These are phyloP conservation scores for Dendroctonus ponderosae DNA, from an alignment of 1,140 invertebrate species.

Conservation along the genomic window DNA sequence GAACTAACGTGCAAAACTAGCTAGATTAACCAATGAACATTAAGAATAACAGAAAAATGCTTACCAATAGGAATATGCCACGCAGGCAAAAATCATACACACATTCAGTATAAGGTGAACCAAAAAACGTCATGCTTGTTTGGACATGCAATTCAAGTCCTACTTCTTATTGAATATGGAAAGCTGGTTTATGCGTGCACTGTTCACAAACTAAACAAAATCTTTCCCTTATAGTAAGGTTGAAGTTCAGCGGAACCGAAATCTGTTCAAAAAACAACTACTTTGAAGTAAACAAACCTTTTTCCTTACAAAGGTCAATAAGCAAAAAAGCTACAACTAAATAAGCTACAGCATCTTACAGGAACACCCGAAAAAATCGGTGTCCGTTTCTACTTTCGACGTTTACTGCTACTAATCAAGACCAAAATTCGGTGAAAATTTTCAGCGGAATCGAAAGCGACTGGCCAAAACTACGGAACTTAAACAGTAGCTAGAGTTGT, in stretches of 20 bases:
- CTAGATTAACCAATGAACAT: constrained; percentile 5
- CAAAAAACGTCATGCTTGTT: background rate
- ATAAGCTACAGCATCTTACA: constrained; percentile 42
- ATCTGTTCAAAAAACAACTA: constrained; percentile 38
- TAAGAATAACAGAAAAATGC: constrained; percentile 20
- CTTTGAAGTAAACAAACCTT: constrained; percentile 24
- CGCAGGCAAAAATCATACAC: constrained; percentile 35
- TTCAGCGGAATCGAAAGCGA: too few species aligned
- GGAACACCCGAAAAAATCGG: constrained; percentile 32
- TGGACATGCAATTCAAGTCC: too few species aligned
- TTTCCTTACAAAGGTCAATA: constrained; percentile 42
- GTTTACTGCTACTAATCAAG: constrained; percentile 20
- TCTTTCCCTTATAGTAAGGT: constrained; percentile 53
- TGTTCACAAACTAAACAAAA: constrained; percentile 43
- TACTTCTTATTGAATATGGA: too few species aligned
- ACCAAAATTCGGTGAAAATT: background rate
- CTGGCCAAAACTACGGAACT: too few species aligned
- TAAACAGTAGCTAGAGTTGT: too few species aligned
- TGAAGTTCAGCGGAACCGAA: constrained; percentile 43
- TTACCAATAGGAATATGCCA: constrained; percentile 38
- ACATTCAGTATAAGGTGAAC: constrained; percentile 35
- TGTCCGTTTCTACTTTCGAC: constrained; percentile 18
- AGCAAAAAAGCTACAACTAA: constrained; percentile 46
- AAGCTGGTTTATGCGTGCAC: constrained; percentile 12
- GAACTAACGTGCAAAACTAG: background rate